These are phyloP conservation scores for Pinctada fucata DNA, from an alignment of 2,888 invertebrate genomes.

Conservation along the genomic window DNA sequence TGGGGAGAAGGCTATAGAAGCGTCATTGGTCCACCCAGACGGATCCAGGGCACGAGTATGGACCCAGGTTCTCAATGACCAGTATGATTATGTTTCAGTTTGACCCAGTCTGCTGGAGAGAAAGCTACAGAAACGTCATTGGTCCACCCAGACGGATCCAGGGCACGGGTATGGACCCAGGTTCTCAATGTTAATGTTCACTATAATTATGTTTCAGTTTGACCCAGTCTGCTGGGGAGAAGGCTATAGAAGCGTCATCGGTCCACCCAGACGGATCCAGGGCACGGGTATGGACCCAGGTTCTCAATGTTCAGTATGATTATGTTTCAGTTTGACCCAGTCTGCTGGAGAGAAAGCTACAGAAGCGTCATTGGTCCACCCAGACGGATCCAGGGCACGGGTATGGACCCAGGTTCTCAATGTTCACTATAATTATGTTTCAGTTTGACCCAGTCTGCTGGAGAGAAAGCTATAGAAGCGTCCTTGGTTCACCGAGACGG, in stretches of 20 bases:
- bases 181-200: no score
- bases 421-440: no score
- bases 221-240: conserved; percentile 78
- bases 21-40: conserved; percentile 80
- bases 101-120: conserved; percentile 79
- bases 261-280: conserved; percentile 77
- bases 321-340: conserved; percentile 81
- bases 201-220: no score
- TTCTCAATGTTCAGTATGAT: no score
- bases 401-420: conserved; percentile 87
- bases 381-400: conserved; percentile 76
- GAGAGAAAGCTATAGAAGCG: conserved; percentile 77
- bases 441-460: conserved; percentile 81
- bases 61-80: conserved; percentile 87
- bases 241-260: conserved; percentile 79
- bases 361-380: conserved; percentile 80
- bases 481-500: conserved; percentile 80
- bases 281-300: conserved; percentile 84
- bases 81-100: no score
- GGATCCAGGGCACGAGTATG: conserved; percentile 80
- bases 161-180: conserved; percentile 83
- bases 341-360: conserved; percentile 79
- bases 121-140: conserved; percentile 79
- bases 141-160: conserved; percentile 76
- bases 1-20: conserved; percentile 77